Conservation (phyloP, 1,140 invertebrate genomes). For the Formica exsecta region DNA sequence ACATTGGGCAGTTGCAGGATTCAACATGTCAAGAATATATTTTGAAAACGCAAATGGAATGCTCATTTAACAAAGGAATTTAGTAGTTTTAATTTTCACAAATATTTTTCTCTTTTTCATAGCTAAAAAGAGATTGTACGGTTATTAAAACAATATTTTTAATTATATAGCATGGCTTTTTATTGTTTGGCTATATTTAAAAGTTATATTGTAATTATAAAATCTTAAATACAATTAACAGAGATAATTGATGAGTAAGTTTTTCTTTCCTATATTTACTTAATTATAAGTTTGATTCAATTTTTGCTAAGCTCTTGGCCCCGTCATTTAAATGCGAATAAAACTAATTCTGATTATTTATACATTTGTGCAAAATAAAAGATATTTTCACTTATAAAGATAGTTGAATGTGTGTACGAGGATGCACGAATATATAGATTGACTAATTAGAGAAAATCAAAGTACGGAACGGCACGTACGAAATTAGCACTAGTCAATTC, state of each 20-base stretch:
- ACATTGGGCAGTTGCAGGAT: not conserved
- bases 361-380: not conserved
- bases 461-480: slow-evolving; percentile 39
- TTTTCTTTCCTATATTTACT: not conserved
- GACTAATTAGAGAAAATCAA: slow-evolving; percentile 66
- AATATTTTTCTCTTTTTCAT: not conserved
- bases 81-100: not conserved
- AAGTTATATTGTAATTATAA: not conserved
- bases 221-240: not conserved
- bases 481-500: slow-evolving; percentile 68
- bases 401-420: not conserved
- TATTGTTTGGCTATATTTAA: not conserved
- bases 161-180: not conserved
- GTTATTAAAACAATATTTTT: not conserved
- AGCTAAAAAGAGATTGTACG: not conserved
- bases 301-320: too few relatives aligned
- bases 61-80: not conserved
- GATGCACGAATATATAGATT: slow-evolving; percentile 25
- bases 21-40: not conserved
- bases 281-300: too few relatives aligned
- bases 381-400: not conserved
- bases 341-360: not conserved
- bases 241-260: not conserved
- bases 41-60: not conserved
- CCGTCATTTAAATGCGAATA: too few relatives aligned